Conservation (phyloP, 2,113 vertebrate species). For the Syngnathus scovelli region DNA sequence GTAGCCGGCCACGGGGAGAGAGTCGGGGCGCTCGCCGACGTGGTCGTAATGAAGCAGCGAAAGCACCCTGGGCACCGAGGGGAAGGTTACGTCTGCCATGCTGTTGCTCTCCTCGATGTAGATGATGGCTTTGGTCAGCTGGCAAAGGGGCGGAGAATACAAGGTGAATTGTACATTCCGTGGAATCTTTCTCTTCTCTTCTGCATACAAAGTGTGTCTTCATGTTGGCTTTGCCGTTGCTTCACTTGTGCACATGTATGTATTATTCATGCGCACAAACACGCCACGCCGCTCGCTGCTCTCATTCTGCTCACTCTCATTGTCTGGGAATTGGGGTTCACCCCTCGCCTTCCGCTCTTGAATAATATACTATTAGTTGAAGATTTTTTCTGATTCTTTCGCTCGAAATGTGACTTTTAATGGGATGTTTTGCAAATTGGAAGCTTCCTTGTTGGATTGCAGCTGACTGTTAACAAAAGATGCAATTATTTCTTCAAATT, state of each 20-base stretch:
- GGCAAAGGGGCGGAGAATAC: conserved; percentile 35
- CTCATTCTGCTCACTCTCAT: background rate
- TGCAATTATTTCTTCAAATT: too few relatives aligned
- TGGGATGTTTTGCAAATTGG: too few relatives aligned
- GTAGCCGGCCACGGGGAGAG: conserved; percentile 79
- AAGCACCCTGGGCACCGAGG: conserved; percentile 82
- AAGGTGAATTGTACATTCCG: conserved; percentile 8
- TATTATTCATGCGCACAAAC: background rate
- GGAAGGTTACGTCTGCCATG: conserved; percentile 94
- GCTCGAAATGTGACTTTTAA: too few relatives aligned
- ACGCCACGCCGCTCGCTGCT: background rate
- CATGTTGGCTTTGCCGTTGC: background rate
- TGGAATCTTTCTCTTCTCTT: background rate
- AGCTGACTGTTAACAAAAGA: too few relatives aligned
- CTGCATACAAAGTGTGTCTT: background rate
- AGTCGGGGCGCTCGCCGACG: conserved; percentile 57
- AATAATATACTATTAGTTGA: background rate
- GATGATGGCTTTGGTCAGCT: conserved; percentile 87
- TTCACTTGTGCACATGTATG: background rate
- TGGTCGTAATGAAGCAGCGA: conserved; percentile 89
- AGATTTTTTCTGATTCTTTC: too few relatives aligned
- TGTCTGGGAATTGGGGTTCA: background rate
- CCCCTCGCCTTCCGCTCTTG: background rate
- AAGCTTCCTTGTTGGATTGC: too few relatives aligned
- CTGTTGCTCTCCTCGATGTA: conserved; percentile 90